Conservation (phyloP, 2,797 vertebrate species). For the Pteropus rufus region DNA sequence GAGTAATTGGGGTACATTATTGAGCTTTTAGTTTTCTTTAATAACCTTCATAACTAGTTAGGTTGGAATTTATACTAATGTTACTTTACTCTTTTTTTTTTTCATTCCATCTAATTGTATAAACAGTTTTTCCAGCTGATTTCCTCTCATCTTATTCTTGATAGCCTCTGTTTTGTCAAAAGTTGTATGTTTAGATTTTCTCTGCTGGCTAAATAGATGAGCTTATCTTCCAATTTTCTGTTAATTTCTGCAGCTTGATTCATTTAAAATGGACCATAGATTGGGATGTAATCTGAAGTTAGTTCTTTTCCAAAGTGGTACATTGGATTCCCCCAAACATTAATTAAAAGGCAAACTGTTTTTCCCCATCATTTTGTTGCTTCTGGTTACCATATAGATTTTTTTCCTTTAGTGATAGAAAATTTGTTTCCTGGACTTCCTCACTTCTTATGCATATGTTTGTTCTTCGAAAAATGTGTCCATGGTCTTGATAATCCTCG, state of each 20-base stretch:
- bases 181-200: background rate
- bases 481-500: background rate
- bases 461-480: background rate
- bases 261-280: background rate
- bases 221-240: slow-evolving; percentile 9
- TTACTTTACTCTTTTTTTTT: background rate
- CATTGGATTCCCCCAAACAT: background rate
- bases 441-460: background rate
- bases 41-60: background rate
- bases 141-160: background rate
- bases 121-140: background rate
- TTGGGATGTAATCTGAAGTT: background rate
- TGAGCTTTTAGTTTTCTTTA: background rate
- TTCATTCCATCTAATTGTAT: background rate
- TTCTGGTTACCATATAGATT: background rate
- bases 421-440: background rate
- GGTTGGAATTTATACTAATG: background rate
- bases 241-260: background rate
- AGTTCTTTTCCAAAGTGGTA: background rate
- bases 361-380: background rate
- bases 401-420: background rate
- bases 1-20: background rate
- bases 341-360: background rate
- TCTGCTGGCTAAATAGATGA: background rate
- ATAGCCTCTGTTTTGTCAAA: background rate